Evolutionary conservation across 2,113 vertebrate genomes (phyloP).

Genomic region (Dipodomys stephensi): DNA sequence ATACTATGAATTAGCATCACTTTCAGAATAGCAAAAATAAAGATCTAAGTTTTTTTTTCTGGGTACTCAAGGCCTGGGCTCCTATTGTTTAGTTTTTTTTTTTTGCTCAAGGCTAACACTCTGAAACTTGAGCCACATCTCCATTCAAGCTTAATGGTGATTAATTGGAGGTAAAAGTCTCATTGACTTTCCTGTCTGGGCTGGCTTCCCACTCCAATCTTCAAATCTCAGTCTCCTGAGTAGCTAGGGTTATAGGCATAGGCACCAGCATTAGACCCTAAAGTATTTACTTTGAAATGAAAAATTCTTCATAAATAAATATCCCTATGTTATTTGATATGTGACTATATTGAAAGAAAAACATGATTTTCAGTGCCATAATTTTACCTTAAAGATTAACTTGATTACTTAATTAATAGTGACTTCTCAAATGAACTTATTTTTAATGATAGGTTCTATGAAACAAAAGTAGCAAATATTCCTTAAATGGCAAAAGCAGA

Average conservation of each 20-base stretch:
- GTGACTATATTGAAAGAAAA: slow-evolving; percentile 61
- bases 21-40: background rate
- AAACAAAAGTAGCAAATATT: slow-evolving; percentile 71
- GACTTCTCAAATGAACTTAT: slow-evolving; percentile 68
- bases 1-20: background rate
- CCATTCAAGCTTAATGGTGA: too few species aligned
- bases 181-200: too few species aligned
- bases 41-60: too few species aligned
- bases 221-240: too few species aligned
- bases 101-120: too few species aligned
- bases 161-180: too few species aligned
- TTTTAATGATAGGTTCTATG: slow-evolving; percentile 68
- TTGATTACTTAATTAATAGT: slow-evolving; percentile 72
- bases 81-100: too few species aligned
- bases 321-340: slow-evolving; percentile 21
- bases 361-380: slow-evolving; percentile 56
- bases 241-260: too few species aligned
- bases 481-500: slow-evolving; percentile 69
- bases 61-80: too few species aligned
- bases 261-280: background rate
- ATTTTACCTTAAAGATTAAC: slow-evolving; percentile 75
- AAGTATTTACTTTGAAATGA: slow-evolving; percentile 23
- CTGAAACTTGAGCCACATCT: too few species aligned
- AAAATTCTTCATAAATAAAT: slow-evolving; percentile 76
- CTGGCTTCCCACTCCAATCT: too few species aligned